These are phyloP conservation scores for Nymphalis c-album DNA, from an alignment of 2,888 invertebrate genomes.

Conservation along the genomic window DNA sequence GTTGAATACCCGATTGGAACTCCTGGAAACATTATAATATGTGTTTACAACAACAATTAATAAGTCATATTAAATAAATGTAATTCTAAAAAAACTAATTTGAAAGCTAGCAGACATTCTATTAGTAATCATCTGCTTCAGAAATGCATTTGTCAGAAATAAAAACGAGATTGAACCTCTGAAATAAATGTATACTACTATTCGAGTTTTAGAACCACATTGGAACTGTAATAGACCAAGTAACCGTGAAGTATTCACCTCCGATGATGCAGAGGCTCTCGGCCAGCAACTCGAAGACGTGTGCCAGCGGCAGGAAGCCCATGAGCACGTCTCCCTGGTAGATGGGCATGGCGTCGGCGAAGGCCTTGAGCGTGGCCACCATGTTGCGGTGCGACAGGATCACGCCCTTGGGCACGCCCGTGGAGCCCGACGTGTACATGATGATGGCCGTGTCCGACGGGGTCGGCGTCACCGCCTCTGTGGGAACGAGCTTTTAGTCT, in stretches of 20 bases:
- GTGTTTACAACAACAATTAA: neutral
- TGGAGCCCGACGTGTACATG: conserved; percentile 99
- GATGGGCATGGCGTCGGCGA: conserved; percentile 89
- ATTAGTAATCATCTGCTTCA: too few species aligned
- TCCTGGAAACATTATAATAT: conserved; percentile 76
- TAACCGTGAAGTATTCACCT: conserved; percentile 79
- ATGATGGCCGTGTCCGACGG: conserved; percentile 94
- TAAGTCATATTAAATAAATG: neutral
- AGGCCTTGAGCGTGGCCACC: conserved; percentile 89
- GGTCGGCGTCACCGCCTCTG: conserved; percentile 83
- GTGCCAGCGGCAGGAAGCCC: conserved; percentile 97
- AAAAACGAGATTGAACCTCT: too few species aligned
- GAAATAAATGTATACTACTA: too few species aligned
- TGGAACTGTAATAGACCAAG: too few species aligned
- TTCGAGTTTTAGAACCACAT: too few species aligned
- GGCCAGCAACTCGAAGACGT: conserved; percentile 97
- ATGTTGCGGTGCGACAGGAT: conserved; percentile 91
- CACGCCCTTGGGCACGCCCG: conserved; percentile 96
- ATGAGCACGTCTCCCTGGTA: conserved; percentile 90
- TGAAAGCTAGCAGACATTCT: too few species aligned
- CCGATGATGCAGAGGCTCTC: conserved; percentile 91
- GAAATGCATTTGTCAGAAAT: too few species aligned
- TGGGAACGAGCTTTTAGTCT: neutral
- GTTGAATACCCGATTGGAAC: conserved; percentile 98
- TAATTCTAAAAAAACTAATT: too few species aligned